A percentile compares a stretch with the other conserved stretches of the same genome.
These are phyloP conservation scores for Nephrotoma guestfalica DNA, from an alignment of 2,888 invertebrate genomes.

Conservation along the genomic window DNA sequence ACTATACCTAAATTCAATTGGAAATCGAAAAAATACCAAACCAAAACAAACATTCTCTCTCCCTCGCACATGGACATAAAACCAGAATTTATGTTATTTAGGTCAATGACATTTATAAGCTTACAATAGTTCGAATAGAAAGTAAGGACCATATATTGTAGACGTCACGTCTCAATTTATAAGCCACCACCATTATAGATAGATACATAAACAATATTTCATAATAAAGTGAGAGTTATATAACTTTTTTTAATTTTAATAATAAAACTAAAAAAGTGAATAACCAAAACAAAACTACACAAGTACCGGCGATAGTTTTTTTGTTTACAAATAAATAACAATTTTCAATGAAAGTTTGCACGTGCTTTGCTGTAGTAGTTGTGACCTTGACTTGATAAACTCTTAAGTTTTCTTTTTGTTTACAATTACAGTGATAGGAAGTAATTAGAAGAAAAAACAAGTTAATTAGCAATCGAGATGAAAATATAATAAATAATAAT, in stretches of 20 bases:
- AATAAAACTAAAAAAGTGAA: background rate
- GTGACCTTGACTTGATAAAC: background rate
- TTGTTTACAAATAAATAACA: background rate
- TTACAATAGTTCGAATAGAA: background rate
- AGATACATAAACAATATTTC: no score
- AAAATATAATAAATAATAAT: background rate
- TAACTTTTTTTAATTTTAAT: background rate
- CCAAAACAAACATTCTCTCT: background rate
- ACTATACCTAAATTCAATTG: background rate
- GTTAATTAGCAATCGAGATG: background rate
- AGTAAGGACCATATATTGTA: no score
- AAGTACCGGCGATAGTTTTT: background rate
- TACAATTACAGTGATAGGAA: background rate
- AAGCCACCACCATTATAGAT: no score
- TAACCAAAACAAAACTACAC: background rate
- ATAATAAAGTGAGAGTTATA: background rate
- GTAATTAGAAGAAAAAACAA: background rate
- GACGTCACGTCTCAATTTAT: no score
- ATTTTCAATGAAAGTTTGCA: background rate
- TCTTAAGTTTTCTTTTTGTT: background rate
- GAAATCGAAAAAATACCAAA: background rate
- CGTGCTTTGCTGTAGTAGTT: background rate
- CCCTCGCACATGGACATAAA: background rate
- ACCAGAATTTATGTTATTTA: background rate
- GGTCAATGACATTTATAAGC: background rate